Conservation (phyloP, 1,140 invertebrate species). For the Drosophila punjabiensis region DNA sequence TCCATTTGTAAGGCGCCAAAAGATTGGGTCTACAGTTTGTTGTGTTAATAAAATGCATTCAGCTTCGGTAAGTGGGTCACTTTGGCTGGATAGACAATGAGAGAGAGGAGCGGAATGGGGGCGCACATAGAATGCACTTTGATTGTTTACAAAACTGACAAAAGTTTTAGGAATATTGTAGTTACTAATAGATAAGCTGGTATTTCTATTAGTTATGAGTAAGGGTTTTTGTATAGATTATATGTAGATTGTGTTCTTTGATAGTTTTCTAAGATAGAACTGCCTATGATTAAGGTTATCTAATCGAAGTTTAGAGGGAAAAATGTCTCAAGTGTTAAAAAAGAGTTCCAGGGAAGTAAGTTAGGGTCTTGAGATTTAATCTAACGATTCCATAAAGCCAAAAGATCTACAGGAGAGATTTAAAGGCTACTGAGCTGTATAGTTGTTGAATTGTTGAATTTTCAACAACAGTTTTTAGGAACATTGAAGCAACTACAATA, state of each 20-base stretch:
- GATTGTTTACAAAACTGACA: conserved; percentile 1
- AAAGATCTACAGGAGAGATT: neutral
- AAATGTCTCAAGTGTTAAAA: conserved; percentile 1
- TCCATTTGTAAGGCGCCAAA: conserved; percentile 71
- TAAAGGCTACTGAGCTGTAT: neutral
- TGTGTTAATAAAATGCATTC: conserved; percentile 46
- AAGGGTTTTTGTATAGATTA: neutral
- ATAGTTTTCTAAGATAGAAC: neutral
- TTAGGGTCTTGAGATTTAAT: neutral
- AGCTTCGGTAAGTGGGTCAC: conserved; percentile 50
- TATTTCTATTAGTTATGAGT: neutral
- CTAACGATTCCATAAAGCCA: neutral
- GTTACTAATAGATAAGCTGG: neutral
- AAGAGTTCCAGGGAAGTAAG: neutral
- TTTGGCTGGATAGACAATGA: conserved; percentile 9
- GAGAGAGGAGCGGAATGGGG: neutral
- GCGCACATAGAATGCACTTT: conserved; percentile 9
- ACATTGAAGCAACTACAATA: no score
- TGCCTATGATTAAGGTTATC: neutral
- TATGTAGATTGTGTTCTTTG: neutral
- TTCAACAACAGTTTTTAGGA: no score
- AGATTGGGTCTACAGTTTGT: conserved; percentile 47
- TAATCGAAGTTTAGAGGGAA: neutral
- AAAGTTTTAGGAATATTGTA: neutral
- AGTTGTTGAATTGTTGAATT: neutral